Conservation (phyloP, 2,797 vertebrate genomes). For the Eulemur albifrons region DNA sequence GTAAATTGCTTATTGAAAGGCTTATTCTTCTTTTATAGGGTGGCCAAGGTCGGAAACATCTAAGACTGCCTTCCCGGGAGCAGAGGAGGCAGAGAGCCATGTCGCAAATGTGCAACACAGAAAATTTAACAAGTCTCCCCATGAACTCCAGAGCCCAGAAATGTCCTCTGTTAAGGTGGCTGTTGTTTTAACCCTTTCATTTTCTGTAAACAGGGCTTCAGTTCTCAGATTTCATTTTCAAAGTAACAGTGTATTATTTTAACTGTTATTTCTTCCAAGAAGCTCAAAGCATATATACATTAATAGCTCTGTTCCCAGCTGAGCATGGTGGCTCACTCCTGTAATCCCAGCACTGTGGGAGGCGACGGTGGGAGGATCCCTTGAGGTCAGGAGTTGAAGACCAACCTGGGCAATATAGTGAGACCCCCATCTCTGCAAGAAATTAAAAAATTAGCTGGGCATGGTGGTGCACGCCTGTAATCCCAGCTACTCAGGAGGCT, state of each 20-base stretch:
- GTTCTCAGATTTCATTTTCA: constrained; percentile 44
- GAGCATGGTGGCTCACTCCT: neutral
- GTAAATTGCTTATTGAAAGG: neutral
- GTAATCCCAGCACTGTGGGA: neutral
- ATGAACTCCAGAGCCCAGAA: neutral
- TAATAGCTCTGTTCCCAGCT: neutral
- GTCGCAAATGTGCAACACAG: neutral
- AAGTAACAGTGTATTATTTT: neutral
- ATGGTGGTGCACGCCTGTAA: neutral
- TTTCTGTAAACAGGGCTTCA: neutral
- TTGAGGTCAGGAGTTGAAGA: neutral
- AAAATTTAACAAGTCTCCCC: neutral
- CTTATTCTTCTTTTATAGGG: neutral
- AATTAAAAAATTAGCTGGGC: too few relatives aligned
- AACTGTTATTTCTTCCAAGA: neutral
- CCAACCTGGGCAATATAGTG: too few relatives aligned
- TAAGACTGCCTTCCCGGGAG: neutral
- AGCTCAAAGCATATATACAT: neutral
- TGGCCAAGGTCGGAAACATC: neutral
- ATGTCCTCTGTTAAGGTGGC: neutral
- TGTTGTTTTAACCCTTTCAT: neutral
- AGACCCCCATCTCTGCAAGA: too few relatives aligned
- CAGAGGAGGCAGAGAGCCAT: neutral
- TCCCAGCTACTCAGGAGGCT: neutral
- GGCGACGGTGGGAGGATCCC: neutral